Evolutionary conservation across 1,140 invertebrate genomes (phyloP), one percentile per base, ranked within the genome.

Genomic region (Trachymyrmex septentrionalis): DNA sequence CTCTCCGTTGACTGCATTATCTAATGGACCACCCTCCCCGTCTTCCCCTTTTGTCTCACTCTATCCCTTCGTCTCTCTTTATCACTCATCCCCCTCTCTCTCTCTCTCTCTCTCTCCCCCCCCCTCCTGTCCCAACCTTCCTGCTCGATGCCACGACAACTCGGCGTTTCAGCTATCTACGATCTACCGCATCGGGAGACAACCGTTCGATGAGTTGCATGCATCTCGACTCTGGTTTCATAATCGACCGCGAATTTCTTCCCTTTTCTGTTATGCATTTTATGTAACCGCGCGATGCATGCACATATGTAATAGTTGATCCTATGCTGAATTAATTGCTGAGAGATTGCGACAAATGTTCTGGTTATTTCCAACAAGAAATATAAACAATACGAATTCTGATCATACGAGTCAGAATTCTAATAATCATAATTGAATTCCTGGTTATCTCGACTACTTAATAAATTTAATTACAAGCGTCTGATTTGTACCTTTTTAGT

Each of bases 1-100:
- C 88, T 92, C 38, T 44, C 88, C 89, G 91, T 91, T 94, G 92
- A 94, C 92, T 93, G 92, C 92, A 93, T 95, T 95, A 95, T 93
- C 93, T 94, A 95, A 95, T 94, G 93, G 92, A 93, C 88, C 88
- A 86, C 88, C 90, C 88, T 81, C 84, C 81, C 90, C 24, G 73
- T 14, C 44, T 75, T 84, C 34, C 27, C 72, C 16, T n/a, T 71
- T 48, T 14, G 5, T 38, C 34, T 63, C 9, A 53, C 24, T 71
- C 21, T 19, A 16, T 50, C 76, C n/a, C 2, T 50, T 64, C n/a
- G 12, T 24, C 16, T 30, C 19, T 78, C 67, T 84, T 44, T 44
- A 44, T 44, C 38, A 10, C 38, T 44, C 38, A 44, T 44, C 38
- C 2, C 1, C 30, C 30, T 30, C 30, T 30, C 0, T 30, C 3